Conservation (phyloP, 2,888 invertebrate species). For the Anodontia alba region DNA sequence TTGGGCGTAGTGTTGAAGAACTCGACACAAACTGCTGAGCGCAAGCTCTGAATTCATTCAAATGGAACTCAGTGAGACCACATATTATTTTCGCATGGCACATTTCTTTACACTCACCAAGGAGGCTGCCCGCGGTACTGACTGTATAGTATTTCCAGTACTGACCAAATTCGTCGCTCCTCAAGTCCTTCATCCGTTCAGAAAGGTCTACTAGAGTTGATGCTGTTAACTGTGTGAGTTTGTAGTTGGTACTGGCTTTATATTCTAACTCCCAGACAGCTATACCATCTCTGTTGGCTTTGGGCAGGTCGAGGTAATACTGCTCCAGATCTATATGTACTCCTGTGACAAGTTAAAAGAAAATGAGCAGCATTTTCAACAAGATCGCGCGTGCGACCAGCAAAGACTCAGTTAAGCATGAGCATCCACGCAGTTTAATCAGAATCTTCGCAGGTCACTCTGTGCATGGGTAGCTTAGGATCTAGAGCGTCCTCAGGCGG, state of each 20-base stretch:
- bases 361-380: too few species aligned
- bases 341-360: conserved; percentile 40
- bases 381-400: too few species aligned
- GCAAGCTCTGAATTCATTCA: conserved; percentile 31
- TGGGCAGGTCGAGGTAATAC: conserved; percentile 92
- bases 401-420: too few species aligned
- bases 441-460: too few species aligned
- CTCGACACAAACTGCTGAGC: not conserved
- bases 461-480: too few species aligned
- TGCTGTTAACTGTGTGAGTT: conserved; percentile 92
- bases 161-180: conserved; percentile 41
- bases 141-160: conserved; percentile 60
- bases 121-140: conserved; percentile 41
- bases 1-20: not conserved
- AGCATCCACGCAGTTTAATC: too few species aligned
- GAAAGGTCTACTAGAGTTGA: conserved; percentile 90
- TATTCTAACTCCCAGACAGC: conserved; percentile 94
- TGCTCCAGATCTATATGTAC: conserved; percentile 95
- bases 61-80: conserved; percentile 51
- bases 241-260: conserved; percentile 92
- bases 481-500: too few species aligned
- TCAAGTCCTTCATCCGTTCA: conserved; percentile 39
- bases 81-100: conserved; percentile 58
- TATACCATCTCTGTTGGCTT: conserved; percentile 88
- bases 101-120: conserved; percentile 44